Evolutionary conservation across 2,113 vertebrate species (phyloP), one percentile per base, ranked within the genome.

Genomic region (Oreochromis aureus): DNA sequence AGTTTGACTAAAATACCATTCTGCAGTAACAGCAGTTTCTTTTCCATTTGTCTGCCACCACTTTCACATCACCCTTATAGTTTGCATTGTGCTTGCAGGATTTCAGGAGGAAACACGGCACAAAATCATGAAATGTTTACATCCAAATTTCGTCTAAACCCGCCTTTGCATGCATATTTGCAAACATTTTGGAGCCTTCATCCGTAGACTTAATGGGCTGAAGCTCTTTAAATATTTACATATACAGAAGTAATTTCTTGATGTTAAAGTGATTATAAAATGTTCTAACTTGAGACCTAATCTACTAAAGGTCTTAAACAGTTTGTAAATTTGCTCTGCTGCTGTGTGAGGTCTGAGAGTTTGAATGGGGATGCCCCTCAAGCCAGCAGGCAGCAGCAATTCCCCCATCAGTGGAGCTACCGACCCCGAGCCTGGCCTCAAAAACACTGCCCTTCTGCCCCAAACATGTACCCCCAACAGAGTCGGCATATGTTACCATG

Each of bases 401-500:
- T 53, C 79, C 7, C 16, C 32, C 18, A 63, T 16, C 4, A 41
- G 34, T 11, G 4, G 54, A 89, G 55, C 32, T 58, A 54, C 58
- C 66, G 87, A 89, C 83, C 66, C 36, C 2, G 2, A 88, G 39
- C 11, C 41, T 41, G 48, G 83, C 69, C 83, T 85, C 79, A 86
- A 56, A 85, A 85, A 86, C 79, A 59, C 30, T 36, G 46, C 19
- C 86, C 55, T 59, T 32, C 53, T 1, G 3, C 71, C 34, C 41
- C 5, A 39, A 15, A 27, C 18, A 10, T 82, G 81, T n/a, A 83
- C 86, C 87, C 86, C 86, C 84, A 54, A 19, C 85, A 59, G 86
- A 66, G 83, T 51, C 0, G 7, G 58, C 88, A 69, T 85, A 86
- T 73, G 92, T 92, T 83, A 78, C 83, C 87, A 90, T 10, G 44